Percentiles rank a stretch among this genome's conserved stretches.
Evolutionary conservation across 2,888 invertebrate species (phyloP).

Genomic region (Pterostichus madidus): DNA sequence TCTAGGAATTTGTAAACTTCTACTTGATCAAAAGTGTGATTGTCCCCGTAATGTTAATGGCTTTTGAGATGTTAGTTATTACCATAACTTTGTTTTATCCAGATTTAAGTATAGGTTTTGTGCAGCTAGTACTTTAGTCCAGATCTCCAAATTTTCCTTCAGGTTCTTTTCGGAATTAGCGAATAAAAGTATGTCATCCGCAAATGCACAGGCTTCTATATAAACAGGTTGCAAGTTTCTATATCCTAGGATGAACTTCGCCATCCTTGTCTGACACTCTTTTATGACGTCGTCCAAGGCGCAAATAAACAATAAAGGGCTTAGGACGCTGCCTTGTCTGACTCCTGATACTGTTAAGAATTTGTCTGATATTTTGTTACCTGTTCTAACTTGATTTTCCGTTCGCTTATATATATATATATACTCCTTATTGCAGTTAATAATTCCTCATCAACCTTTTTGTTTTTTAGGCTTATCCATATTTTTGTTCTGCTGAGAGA

Average conservation of each 20-base stretch:
- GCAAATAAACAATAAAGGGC: neutral
- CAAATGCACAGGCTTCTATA: neutral
- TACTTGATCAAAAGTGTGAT: too few species aligned
- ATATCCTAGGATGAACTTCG: neutral
- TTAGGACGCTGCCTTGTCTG: neutral
- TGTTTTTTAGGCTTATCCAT: neutral
- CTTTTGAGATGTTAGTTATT: too few species aligned
- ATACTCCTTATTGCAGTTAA: neutral
- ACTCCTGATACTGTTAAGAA: neutral
- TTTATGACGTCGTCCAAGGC: neutral
- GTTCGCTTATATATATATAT: neutral
- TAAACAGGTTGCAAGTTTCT: neutral
- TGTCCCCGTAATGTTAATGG: too few species aligned
- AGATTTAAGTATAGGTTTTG: too few species aligned
- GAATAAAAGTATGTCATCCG: neutral
- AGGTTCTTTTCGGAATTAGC: neutral
- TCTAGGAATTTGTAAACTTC: too few species aligned
- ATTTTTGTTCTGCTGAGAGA: neutral
- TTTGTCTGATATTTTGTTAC: neutral
- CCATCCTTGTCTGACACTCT: neutral
- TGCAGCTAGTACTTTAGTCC: too few species aligned
- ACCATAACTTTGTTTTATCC: too few species aligned
- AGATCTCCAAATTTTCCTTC: too few species aligned
- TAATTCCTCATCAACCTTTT: neutral
- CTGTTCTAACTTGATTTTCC: neutral